Evolutionary conservation across 2,888 invertebrate genomes (phyloP).

Genomic region (Drosophila recens): DNA sequence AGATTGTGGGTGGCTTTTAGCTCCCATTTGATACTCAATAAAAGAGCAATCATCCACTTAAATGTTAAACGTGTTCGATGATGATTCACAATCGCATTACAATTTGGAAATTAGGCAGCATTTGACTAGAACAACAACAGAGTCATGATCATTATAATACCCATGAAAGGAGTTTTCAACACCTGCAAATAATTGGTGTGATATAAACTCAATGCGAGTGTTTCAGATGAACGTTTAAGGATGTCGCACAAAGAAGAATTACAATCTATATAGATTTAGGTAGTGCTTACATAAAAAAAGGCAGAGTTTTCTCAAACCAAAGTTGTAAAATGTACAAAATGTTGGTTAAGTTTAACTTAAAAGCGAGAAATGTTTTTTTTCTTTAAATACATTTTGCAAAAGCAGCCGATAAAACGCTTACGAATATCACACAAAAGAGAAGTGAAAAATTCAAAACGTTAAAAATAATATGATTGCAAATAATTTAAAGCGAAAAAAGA

Average conservation of each 20-base stretch:
- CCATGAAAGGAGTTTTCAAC: slow-evolving; percentile 12
- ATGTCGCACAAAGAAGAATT: background rate
- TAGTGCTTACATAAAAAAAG: background rate
- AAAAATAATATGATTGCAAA: background rate
- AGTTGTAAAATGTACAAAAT: too few species aligned
- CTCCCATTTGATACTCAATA: slow-evolving; percentile 31
- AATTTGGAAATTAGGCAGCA: slow-evolving; percentile 1
- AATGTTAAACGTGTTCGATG: slow-evolving; percentile 11
- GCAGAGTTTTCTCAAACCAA: background rate
- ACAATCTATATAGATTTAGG: background rate
- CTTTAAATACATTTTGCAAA: background rate
- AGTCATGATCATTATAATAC: slow-evolving; percentile 15
- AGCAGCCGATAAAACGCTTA: slow-evolving; percentile 3
- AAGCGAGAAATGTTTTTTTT: background rate
- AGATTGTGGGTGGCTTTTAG: slow-evolving; percentile 27
- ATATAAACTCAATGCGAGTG: background rate
- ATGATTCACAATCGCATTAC: slow-evolving; percentile 28
- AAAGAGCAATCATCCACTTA: slow-evolving; percentile 9
- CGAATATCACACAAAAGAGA: too few species aligned
- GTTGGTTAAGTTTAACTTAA: too few species aligned
- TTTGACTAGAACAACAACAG: slow-evolving; percentile 13
- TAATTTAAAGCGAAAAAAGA: too few species aligned
- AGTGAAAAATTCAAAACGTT: background rate
- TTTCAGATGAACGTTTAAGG: background rate
- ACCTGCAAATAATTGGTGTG: slow-evolving; percentile 17